Base-by-base conservation (phyloP, 2,797 vertebrate genomes). In the Gallinago solitaria region DNA sequence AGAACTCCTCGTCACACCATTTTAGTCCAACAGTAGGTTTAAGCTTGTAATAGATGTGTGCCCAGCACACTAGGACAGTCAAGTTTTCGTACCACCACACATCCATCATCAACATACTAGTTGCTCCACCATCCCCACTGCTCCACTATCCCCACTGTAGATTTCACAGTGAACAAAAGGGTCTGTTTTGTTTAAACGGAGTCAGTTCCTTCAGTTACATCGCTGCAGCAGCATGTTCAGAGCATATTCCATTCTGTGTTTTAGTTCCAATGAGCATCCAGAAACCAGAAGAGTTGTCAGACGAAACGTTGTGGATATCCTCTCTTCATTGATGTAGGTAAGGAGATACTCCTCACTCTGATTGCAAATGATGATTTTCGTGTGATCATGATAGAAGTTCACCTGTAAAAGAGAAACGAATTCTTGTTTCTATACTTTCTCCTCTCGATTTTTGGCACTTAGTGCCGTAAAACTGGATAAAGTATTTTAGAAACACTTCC, bases 351-450 rank as follows among this genome's bases (percentile, higher is more conserved):
- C 99, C 32, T 99, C 99, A 83, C 91, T 98, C 96, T 99, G 99
- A 96, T 98, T 99, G 90, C 99, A 99, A 95, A 99, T 98, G 86
- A 99, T 99, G 80, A 99, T 99, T 97, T 99, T 99, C 6, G 99
- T 99, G 97, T 99, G 99, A 97, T 99, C 99, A 1, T 99, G 99
- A 95, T 99, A 99, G 97, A 99, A 99, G 95, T 99, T 99, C 76
- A 99, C 99, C 99, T 99, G 89, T 70, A 93, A 83, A 95, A 68
- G 85, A 93, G 63, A 93, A 94, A 59, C 3, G 1, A 76, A 23
- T 8, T 83, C 21, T 2, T 37, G 27, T 79, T 93, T 83, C 30
- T 59, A 30, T 53, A 33, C 32, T 45, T 90, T 33, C 14, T 78
- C 9, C 24, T 82, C 30, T 53, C 19, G 25, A 7, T 83, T 69